Evolutionary conservation across 2,888 invertebrate genomes (phyloP), one percentile per base, ranked within the genome.

Genomic region (Synergus japonicus): DNA sequence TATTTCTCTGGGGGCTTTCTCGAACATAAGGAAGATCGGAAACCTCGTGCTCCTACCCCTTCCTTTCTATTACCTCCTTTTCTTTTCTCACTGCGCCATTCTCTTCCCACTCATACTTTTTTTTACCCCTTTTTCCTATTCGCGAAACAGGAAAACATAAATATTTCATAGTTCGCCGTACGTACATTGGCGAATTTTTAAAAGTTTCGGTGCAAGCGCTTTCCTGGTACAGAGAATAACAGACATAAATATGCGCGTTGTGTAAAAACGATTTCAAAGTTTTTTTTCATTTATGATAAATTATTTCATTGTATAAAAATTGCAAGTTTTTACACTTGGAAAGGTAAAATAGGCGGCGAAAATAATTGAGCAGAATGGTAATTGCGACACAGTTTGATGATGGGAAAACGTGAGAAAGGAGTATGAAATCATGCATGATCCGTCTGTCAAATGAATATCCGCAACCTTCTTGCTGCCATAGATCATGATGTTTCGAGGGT

Each of bases 1-100:
- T 89, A 89, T 89, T 89, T 88, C 89, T 89, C 89, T 77, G 77
- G 88, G 83, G 88, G 86, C 81, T 82, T 81, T 86, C 79, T 67
- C 64, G 78, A 54, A 81, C 79, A 81, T 79, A 73, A 78, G 76
- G 81, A 86, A 85, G 84, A 86, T 85, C 78, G 46, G 76, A 29
- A 54, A 54, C 9, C 54, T 54, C n/a, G 9, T 54, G 54, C 29
- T 3, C 3, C 29, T 29, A 18, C 29, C 8, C 67, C 22, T 77
- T 49, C 43, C 37, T 44, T 73, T 79, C 44, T 8, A 58, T 76
- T 58, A 76, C 78, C 76, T 67, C 66, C 79, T 78, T 82, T 80
- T 79, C 82, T 84, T 83, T 73, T 66, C 67, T 69, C 44, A 18
- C 66, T 12, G 44, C 7, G 18, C 22, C 43, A 22, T 67, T 49